Evolutionary conservation across 2,888 invertebrate genomes (phyloP), one percentile per base, ranked within the genome.

Genomic region (Drosophila peninsularis): DNA sequence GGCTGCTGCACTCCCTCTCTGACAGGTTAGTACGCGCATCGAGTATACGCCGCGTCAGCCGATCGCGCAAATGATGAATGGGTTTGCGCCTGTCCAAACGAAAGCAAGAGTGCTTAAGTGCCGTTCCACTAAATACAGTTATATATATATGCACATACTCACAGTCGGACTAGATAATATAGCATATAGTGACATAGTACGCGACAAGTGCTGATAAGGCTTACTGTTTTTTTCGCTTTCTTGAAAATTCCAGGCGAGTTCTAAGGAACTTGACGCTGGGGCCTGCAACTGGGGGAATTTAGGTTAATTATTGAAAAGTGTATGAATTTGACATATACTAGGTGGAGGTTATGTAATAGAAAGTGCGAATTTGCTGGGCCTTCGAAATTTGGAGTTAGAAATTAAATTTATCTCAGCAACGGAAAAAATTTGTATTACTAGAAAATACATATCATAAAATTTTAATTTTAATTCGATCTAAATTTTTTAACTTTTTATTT

Each of bases 1-100:
- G 78, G 89, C 69, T 80, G 58, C 75, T 85, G 68, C 75, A 80
- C 45, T 83, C 89, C 61, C 90, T 86, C 81, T 72, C 75, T 70
- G 87, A 86, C 75, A 86, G 85, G 85, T 86, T 86, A 82, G 85
- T 85, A 84, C 42, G 30, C 49, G 27, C 32, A 57, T 52, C 24
- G 55, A 60, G 54, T 44, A 63, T 63, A 67, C 78, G 74, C 27
- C 55, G 5, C 6, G 37, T n/a, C 19, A 1, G 41, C 41, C 37
- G 27, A 17, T 19, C 50, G 41, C 42, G 9, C 14, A 27, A 39
- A 62, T 62, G 62, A 73, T 75, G 61, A 75, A 64, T 75, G 79
- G 57, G 36, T 11, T 61, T 17, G 61, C 41, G 47, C 52, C 36
- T 30, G 61, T 24, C 42, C 7, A 27, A 81, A 64, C 66, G 81